phyloP scores from a whole-genome alignment of 2,888 invertebrate genomes.

The Gibbula magus region DNA sequence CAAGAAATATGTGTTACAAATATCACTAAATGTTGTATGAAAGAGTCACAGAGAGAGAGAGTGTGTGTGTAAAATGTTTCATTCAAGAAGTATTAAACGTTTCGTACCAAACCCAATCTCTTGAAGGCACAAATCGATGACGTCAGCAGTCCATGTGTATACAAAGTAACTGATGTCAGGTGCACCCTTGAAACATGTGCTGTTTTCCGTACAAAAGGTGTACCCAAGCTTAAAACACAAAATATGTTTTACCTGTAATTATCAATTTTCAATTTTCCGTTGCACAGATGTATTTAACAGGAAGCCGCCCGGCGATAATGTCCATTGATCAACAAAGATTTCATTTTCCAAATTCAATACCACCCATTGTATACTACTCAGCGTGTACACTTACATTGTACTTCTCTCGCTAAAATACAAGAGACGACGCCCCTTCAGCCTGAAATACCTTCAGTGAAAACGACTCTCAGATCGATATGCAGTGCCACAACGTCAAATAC shows the following conservation, averaged over 20 bases:
- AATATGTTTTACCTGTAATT: background rate
- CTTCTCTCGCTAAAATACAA: too few species aligned
- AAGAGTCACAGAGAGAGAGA: background rate
- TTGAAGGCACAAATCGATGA: conserved; percentile 11
- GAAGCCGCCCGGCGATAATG: too few species aligned
- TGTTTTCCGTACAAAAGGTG: background rate
- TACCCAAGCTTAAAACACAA: background rate
- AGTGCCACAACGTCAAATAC: too few species aligned
- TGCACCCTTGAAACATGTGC: background rate
- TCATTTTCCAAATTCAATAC: too few species aligned
- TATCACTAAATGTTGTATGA: background rate
- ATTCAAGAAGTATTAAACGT: background rate
- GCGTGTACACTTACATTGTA: too few species aligned
- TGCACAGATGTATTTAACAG: background rate
- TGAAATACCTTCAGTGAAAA: too few species aligned
- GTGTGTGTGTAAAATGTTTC: background rate
- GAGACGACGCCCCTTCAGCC: too few species aligned
- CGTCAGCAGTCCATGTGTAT: background rate
- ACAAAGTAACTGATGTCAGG: background rate
- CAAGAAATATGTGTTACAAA: background rate
- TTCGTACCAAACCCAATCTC: background rate
- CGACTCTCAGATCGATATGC: too few species aligned
- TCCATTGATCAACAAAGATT: too few species aligned
- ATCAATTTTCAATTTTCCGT: background rate
- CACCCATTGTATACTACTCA: too few species aligned